Evolutionary conservation across 2,888 invertebrate species (phyloP).

Genomic region (Stomorhina lunata): DNA sequence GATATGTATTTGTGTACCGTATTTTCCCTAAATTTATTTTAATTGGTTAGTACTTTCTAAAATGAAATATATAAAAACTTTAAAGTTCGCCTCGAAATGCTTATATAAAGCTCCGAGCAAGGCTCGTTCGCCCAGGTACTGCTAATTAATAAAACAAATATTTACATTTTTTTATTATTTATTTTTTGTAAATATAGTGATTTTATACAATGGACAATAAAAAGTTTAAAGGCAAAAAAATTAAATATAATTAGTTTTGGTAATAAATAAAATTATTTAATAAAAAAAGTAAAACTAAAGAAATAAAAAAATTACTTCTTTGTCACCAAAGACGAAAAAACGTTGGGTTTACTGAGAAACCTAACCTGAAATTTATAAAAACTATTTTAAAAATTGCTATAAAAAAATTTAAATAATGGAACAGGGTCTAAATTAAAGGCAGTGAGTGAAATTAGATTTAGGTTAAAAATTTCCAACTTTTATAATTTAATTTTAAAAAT

Average conservation of each 20-base stretch:
- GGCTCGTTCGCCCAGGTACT: no score
- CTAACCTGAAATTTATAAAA: conserved; percentile 58
- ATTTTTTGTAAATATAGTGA: conserved; percentile 55
- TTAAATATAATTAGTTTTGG: conserved; percentile 32
- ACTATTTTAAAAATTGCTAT: background rate
- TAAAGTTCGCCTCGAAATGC: no score
- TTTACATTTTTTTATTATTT: conserved; percentile 5
- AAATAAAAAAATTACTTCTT: conserved; percentile 38
- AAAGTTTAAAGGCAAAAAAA: conserved; percentile 29
- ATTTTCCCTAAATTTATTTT: no score
- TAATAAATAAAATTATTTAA: conserved; percentile 16
- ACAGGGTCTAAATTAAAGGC: conserved; percentile 12
- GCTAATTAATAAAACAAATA: background rate
- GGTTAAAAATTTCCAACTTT: no score
- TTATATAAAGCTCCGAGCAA: no score
- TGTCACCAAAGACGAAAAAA: background rate
- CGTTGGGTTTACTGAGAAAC: conserved; percentile 11
- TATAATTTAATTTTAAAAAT: no score
- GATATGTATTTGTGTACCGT: no score
- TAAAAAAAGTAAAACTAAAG: conserved; percentile 21
- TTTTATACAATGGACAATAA: conserved; percentile 53
- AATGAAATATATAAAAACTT: no score
- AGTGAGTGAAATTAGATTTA: background rate
- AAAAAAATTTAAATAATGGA: background rate
- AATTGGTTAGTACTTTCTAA: no score